Evolutionary conservation across 2,113 vertebrate genomes (phyloP), one percentile per base, ranked within the genome.

Genomic region (Seriola dumerili): DNA sequence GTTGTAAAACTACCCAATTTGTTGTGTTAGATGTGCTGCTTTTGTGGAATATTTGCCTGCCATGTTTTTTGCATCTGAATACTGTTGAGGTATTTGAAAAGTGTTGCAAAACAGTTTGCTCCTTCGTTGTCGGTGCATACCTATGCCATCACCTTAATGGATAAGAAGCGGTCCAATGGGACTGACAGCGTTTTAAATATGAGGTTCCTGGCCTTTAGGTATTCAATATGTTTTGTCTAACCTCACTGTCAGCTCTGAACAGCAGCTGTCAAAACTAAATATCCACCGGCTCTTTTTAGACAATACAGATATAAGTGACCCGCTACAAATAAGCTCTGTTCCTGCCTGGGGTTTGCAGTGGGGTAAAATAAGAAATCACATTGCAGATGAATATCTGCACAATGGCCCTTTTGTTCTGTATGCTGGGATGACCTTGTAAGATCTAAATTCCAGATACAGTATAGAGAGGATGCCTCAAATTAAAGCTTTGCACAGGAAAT

Each of bases 401-500:
- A 19, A 36, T 78, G 76, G 72, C 73, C 63, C 85, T 87, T 90
- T 90, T 84, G 64, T 62, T 86, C 59, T 81, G 23, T 76, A 38
- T 63, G 58, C 72, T 14, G 66, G 73, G 72, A 66, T 91, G 90
- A 93, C 89, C 90, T 92, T 93, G 85, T 75, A 62, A 89, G 92
- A 93, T 92, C 68, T 67, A 59, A 85, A 92, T 76, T 72, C 70
- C 63, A 63, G 87, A 94, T 90, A 93, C 34, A 48, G 55, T 40
- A 32, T 13, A 66, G 55, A 57, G 81, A 81, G 84, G 83, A 86
- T 83, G 86, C 79, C 67, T 74, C 85, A 89, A 90, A 91, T 92
- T 86, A 89, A 92, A 88, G 90, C 89, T 85, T 85, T 79, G 85
- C 79, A 83, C 76, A 86, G 89, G 89, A 93, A 85, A 92, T 91